Evolutionary conservation across 2,888 invertebrate genomes (phyloP).

Genomic region (Dasypogon diadema): DNA sequence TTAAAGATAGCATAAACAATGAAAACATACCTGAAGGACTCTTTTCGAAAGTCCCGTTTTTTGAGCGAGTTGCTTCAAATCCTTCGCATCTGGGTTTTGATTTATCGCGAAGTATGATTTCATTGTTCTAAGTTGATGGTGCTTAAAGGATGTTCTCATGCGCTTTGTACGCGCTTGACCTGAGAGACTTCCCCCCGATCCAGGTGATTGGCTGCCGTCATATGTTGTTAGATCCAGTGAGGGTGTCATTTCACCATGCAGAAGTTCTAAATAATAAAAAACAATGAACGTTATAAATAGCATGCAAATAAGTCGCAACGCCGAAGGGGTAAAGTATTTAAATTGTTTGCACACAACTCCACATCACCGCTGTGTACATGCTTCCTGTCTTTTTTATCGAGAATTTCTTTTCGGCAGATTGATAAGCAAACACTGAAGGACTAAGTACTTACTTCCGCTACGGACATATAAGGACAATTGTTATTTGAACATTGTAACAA

Average conservation of each 20-base stretch:
- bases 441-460: background rate
- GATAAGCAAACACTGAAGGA: background rate
- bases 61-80: constrained; percentile 93
- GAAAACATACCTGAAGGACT: constrained; percentile 84
- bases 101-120: constrained; percentile 97
- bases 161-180: constrained; percentile 77
- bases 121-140: constrained; percentile 96
- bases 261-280: constrained; percentile 54
- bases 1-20: no score
- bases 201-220: constrained; percentile 59
- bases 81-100: constrained; percentile 98
- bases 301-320: background rate
- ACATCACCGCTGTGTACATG: background rate
- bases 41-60: constrained; percentile 96
- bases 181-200: constrained; percentile 55
- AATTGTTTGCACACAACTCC: no score
- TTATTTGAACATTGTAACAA: constrained; percentile 9
- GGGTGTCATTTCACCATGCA: constrained; percentile 56
- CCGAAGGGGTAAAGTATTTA: no score
- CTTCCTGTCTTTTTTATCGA: background rate
- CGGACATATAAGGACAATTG: background rate
- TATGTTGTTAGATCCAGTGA: constrained; percentile 58
- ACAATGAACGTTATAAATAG: background rate
- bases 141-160: constrained; percentile 97
- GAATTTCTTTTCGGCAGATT: background rate